Conservation (phyloP, 2,888 invertebrate genomes). For the Yponomeuta evonymella region DNA sequence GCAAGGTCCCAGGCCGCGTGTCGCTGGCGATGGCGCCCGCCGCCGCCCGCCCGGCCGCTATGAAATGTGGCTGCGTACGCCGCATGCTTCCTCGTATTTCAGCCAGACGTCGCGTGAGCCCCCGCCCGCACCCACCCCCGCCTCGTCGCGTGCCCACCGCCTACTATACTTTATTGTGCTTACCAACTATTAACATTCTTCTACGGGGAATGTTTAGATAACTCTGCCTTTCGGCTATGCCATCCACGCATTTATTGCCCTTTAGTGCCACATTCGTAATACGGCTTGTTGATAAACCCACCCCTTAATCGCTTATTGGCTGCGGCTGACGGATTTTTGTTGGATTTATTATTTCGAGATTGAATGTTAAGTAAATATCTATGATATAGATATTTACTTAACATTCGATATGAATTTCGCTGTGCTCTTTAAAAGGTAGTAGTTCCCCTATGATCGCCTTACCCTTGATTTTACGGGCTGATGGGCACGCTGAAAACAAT, state of each 20-base stretch:
- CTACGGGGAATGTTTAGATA: conserved; percentile 68
- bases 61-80: conserved; percentile 16
- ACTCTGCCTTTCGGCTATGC: conserved; percentile 31
- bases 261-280: conserved; percentile 9
- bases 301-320: conserved; percentile 10
- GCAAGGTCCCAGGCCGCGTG: conserved; percentile 13
- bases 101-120: not conserved
- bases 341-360: not conserved
- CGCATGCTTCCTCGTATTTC: conserved; percentile 17
- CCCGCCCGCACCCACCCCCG: conserved; percentile 41
- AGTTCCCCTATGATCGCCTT: conserved; percentile 11
- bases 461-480: conserved; percentile 59
- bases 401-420: not conserved
- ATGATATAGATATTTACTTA: not conserved
- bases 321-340: not conserved
- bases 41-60: not conserved
- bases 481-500: conserved; percentile 48
- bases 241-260: conserved; percentile 13
- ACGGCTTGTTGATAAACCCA: conserved; percentile 12
- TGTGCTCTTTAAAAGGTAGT: conserved; percentile 10
- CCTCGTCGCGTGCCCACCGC: conserved; percentile 42
- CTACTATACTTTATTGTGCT: conserved; percentile 52
- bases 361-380: conserved; percentile 3
- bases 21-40: not conserved
- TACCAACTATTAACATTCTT: conserved; percentile 71